phyloP scores from a whole-genome alignment of 2,888 invertebrate genomes.

The Nipponacmea schrenckii region DNA sequence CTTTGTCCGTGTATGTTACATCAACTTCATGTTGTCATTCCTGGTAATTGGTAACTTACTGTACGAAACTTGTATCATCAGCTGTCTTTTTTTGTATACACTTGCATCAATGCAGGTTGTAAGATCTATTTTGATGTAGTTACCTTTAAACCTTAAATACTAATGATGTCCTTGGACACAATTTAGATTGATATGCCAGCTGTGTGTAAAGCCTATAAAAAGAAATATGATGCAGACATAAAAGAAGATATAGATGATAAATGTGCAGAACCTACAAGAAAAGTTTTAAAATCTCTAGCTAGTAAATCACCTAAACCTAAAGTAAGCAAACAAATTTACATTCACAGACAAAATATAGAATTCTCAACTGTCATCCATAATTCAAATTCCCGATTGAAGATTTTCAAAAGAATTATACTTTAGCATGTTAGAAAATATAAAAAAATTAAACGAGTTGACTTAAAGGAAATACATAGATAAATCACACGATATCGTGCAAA shows the following conservation, averaged over 20 bases:
- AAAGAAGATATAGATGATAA: conserved; percentile 49
- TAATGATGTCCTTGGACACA: not conserved
- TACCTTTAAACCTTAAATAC: not conserved
- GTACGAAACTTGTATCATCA: too few species aligned
- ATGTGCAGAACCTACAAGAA: conserved; percentile 47
- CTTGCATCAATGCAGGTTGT: too few species aligned
- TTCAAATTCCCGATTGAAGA: too few species aligned
- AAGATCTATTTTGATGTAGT: not conserved
- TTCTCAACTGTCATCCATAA: too few species aligned
- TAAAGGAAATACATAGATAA: too few species aligned
- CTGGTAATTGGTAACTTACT: too few species aligned
- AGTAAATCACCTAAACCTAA: conserved; percentile 37
- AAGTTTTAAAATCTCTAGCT: conserved; percentile 47
- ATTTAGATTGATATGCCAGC: conserved; percentile 54
- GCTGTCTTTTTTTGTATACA: too few species aligned
- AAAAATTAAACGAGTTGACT: too few species aligned
- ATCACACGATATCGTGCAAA: too few species aligned
- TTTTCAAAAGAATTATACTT: too few species aligned
- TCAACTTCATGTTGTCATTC: not conserved
- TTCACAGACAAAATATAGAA: not conserved
- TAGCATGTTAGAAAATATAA: too few species aligned
- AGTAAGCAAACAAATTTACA: conserved; percentile 25
- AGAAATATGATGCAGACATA: conserved; percentile 50
- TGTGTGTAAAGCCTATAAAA: conserved; percentile 55
- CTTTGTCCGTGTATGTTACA: too few species aligned